Evolutionary conservation across 2,113 vertebrate species (phyloP), one percentile per base, ranked within the genome.

Genomic region (Etia nguti): DNA sequence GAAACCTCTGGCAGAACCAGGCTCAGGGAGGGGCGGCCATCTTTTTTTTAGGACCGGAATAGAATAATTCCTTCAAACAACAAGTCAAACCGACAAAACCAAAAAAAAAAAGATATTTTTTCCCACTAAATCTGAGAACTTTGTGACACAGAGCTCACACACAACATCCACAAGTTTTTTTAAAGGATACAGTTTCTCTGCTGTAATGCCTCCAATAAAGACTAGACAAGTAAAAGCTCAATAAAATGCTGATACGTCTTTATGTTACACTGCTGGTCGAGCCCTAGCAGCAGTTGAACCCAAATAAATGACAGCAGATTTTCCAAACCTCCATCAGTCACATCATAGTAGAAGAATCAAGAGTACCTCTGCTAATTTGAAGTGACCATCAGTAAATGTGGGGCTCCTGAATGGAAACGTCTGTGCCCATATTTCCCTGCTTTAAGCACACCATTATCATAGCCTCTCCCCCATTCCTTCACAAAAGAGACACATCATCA

Each of bases 401-500:
- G 22, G 4, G 31, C 77, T 60, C 8, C 80, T 43, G 7, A 52
- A 62, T 82, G 24, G 82, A 89, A 85, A 84, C 0, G 8, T 48
- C 38, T 31, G 9, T 18, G 52, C 10, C 22, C 38, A 5, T 86
- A 84, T 88, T 60, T 68, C 43, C 48, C 50, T 9, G 18, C 29
- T 6, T 87, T 87, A 80, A 79, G 31, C 65, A 29, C 38, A 43
- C 43, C 11, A 52, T 81, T 59, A 86, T 81, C 12, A 77, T 36
- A 20, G 20, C 38, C 18, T 18, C 18, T 6, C 6, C 46, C 34
- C 11, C 20, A 75, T 85, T 70, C 80, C 87, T 26, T 81, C 81
- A 87, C 84, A 70, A 79, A 81, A 38, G 26, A 68, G 56, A 86
- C 59, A 48, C 16, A 77, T 89, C 70, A 80, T 92, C 62, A 10